Conservation (phyloP, 2,113 vertebrate species). For the Calonectris borealis region DNA sequence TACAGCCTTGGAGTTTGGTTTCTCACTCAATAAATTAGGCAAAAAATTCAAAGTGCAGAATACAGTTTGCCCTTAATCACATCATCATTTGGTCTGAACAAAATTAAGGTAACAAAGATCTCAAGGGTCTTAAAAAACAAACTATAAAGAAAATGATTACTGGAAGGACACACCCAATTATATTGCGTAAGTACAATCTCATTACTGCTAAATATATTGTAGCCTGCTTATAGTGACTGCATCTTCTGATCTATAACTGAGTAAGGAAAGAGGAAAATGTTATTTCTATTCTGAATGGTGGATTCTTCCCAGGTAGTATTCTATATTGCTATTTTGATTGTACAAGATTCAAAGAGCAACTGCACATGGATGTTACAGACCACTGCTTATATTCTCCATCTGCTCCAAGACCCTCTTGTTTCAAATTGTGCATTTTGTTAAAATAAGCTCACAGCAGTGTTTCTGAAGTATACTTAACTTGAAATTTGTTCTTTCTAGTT, state of each 20-base stretch:
- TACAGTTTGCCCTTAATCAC: not conserved
- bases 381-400: not conserved
- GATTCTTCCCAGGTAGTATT: not conserved
- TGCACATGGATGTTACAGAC: not conserved
- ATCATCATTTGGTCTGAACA: not conserved
- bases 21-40: not conserved
- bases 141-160: not conserved
- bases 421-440: not conserved
- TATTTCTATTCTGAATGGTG: not conserved
- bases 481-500: not conserved
- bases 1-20: not conserved
- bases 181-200: not conserved
- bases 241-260: not conserved
- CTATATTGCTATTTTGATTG: not conserved
- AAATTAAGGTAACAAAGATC: not conserved
- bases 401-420: not conserved
- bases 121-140: not conserved
- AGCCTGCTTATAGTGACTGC: not conserved
- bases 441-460: not conserved
- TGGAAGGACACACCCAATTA: not conserved
- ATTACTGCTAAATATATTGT: not conserved
- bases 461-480: not conserved
- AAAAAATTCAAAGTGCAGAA: not conserved
- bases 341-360: not conserved
- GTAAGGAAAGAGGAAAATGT: not conserved